Percentiles rank a stretch among this genome's conserved stretches.
phyloP scores from a whole-genome alignment of 1,140 invertebrate species.

The Leptonema lineaticorne region DNA sequence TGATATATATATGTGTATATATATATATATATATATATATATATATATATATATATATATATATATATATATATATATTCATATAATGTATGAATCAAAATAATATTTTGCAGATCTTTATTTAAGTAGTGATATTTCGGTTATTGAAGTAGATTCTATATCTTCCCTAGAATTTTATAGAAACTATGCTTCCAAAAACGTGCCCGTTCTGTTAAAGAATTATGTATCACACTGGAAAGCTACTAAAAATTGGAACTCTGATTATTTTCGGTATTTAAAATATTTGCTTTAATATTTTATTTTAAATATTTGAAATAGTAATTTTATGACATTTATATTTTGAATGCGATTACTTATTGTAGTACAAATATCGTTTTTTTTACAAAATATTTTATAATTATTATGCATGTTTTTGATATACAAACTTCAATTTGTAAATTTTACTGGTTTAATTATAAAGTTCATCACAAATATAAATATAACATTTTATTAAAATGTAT shows the following conservation, averaged over 20 bases:
- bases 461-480: no score
- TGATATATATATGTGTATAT: not conserved
- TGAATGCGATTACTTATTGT: no score
- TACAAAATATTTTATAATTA: no score
- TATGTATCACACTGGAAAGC: constrained; percentile 62
- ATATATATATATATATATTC: not conserved
- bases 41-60: not conserved
- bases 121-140: constrained; percentile 45
- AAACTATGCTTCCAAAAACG: constrained; percentile 68
- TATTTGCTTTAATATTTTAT: not conserved
- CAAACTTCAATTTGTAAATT: no score
- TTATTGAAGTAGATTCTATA: constrained; percentile 42
- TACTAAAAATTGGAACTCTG: constrained; percentile 62
- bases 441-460: no score
- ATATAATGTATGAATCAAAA: not conserved
- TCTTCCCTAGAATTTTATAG: constrained; percentile 61
- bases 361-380: no score
- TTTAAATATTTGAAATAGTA: no score
- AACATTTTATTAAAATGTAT: no score
- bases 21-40: not conserved
- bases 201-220: constrained; percentile 65
- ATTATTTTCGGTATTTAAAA: constrained; percentile 58
- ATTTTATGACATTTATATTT: no score
- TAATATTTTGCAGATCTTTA: constrained; percentile 47
- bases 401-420: no score